Evolutionary conservation across 1,140 invertebrate genomes (phyloP).

Genomic region (Myzus persicae): DNA sequence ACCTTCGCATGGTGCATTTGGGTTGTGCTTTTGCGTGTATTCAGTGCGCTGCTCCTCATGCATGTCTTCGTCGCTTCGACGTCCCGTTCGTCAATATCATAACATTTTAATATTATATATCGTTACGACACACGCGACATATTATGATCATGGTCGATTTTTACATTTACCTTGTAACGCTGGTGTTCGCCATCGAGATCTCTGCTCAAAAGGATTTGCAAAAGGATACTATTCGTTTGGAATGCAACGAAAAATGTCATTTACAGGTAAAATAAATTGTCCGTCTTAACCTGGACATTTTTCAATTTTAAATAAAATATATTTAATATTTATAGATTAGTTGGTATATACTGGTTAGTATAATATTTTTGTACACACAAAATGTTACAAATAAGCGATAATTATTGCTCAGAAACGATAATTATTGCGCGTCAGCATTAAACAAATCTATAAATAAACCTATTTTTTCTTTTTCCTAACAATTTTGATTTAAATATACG

Average conservation of each 20-base stretch:
- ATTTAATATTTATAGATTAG: background rate
- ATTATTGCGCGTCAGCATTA: background rate
- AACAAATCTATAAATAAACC: background rate
- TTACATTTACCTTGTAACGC: background rate
- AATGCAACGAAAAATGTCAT: conserved; percentile 24
- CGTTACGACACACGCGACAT: too few species aligned
- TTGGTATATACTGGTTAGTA: accelerated
- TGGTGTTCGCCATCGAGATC: background rate
- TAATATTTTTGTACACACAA: background rate
- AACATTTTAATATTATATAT: background rate
- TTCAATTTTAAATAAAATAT: background rate
- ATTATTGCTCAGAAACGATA: background rate
- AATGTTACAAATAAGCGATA: background rate
- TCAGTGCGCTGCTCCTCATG: background rate
- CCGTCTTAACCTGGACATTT: background rate
- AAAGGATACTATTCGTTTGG: background rate
- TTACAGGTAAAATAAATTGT: conserved; percentile 26
- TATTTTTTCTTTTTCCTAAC: background rate
- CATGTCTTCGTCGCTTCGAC: background rate
- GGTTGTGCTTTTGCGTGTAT: too few species aligned
- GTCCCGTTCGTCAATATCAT: background rate
- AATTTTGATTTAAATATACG: background rate
- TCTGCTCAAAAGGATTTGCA: background rate
- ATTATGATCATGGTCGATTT: background rate
- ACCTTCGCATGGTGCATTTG: background rate